These are phyloP conservation scores for Aspidiotus rigidus DNA, from an alignment of 2,888 invertebrate species.

Conservation along the genomic window DNA sequence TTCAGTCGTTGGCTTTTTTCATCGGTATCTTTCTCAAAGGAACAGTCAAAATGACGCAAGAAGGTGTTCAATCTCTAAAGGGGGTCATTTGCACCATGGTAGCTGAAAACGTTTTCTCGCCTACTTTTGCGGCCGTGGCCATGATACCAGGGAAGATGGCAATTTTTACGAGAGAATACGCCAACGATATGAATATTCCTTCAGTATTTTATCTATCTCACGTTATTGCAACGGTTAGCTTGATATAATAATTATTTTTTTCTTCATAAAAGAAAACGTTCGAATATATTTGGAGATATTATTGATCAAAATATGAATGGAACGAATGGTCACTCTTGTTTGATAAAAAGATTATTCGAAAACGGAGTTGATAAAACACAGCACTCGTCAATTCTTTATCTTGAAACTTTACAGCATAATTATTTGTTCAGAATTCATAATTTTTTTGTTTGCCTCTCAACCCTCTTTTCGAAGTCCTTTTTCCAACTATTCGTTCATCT, in stretches of 20 bases:
- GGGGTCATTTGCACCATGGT: conserved; percentile 80
- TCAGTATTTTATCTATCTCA: conserved; percentile 72
- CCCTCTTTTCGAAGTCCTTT: too few relatives aligned
- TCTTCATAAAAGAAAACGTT: too few relatives aligned
- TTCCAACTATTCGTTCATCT: too few relatives aligned
- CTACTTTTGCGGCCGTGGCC: conserved; percentile 81
- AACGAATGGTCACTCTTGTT: too few relatives aligned
- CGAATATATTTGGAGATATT: too few relatives aligned
- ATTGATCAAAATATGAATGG: too few relatives aligned
- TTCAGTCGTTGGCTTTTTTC: conserved; percentile 56
- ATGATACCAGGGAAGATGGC: conserved; percentile 74
- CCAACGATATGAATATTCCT: conserved; percentile 71
- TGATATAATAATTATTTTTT: conserved; percentile 35
- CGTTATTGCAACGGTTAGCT: conserved; percentile 65
- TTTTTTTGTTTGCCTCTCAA: too few relatives aligned
- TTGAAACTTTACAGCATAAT: too few relatives aligned
- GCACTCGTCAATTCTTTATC: too few relatives aligned
- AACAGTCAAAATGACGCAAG: conserved; percentile 60
- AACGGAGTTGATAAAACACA: too few relatives aligned
- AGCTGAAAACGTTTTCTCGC: conserved; percentile 81
- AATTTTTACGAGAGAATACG: conserved; percentile 67
- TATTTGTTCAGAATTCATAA: too few relatives aligned
- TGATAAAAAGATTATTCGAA: too few relatives aligned
- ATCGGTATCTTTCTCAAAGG: conserved; percentile 79
- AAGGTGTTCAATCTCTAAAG: conserved; percentile 77